Evolutionary conservation across 2,888 invertebrate genomes (phyloP).

Genomic region (Pseudoips prasinana): DNA sequence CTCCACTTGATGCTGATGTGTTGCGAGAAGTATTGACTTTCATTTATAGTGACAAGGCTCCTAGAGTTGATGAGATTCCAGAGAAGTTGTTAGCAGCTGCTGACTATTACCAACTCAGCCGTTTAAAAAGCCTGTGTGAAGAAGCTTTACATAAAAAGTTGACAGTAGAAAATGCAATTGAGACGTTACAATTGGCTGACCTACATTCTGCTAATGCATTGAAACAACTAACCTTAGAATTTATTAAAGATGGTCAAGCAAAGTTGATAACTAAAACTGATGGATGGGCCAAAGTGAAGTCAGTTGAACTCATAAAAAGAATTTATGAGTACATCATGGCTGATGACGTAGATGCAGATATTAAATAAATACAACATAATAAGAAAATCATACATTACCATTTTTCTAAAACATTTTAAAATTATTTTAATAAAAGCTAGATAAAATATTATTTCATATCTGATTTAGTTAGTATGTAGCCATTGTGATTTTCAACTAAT

Average conservation of each 20-base stretch:
- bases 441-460: too few relatives aligned
- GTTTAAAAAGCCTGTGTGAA: conserved; percentile 67
- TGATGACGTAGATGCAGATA: conserved; percentile 62
- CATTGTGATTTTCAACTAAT: too few relatives aligned
- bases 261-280: conserved; percentile 67
- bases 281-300: conserved; percentile 66
- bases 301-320: conserved; percentile 65
- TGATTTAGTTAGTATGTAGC: too few relatives aligned
- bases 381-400: too few relatives aligned
- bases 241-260: conserved; percentile 73
- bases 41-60: conserved; percentile 71
- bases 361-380: conserved; percentile 38
- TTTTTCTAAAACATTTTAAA: too few relatives aligned
- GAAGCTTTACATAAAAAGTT: conserved; percentile 68
- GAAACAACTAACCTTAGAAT: conserved; percentile 63
- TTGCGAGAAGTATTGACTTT: conserved; percentile 64
- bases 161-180: conserved; percentile 72
- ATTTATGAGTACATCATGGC: conserved; percentile 71
- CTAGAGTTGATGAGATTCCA: conserved; percentile 69
- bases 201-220: conserved; percentile 64
- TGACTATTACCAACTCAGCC: conserved; percentile 67
- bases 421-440: too few relatives aligned
- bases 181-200: conserved; percentile 68
- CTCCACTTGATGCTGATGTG: conserved; percentile 64
- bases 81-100: conserved; percentile 69